These are phyloP conservation scores for Centropyge bicolor DNA, from an alignment of 2,797 vertebrate species.

Conservation along the genomic window DNA sequence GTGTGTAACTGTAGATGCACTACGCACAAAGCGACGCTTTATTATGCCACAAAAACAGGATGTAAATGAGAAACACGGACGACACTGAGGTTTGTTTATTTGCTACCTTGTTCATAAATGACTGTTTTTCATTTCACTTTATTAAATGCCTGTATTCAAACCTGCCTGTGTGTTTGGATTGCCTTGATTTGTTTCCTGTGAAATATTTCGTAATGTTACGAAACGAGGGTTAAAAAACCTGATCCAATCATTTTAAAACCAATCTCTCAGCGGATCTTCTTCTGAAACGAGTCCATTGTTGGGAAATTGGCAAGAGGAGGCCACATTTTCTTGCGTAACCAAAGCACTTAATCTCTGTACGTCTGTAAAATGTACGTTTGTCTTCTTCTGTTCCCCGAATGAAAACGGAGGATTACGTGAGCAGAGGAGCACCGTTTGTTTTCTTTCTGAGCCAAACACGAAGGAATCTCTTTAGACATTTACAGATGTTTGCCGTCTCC, in stretches of 20 bases:
- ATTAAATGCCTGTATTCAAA: slow-evolving; percentile 79
- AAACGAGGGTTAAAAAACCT: neutral
- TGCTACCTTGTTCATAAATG: slow-evolving; percentile 59
- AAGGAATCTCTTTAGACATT: slow-evolving; percentile 41
- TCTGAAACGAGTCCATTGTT: slow-evolving; percentile 53
- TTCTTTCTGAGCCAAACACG: neutral
- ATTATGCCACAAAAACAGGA: slow-evolving; percentile 37
- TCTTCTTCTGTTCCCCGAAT: neutral
- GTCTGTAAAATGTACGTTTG: slow-evolving; percentile 6
- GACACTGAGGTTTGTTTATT: slow-evolving; percentile 46
- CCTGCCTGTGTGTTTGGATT: slow-evolving; percentile 21
- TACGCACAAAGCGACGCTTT: slow-evolving; percentile 48
- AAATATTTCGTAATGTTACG: slow-evolving; percentile 6
- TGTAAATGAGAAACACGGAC: slow-evolving; percentile 40
- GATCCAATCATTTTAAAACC: slow-evolving; percentile 49
- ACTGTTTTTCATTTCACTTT: slow-evolving; percentile 66
- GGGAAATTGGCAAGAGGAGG: slow-evolving; percentile 38
- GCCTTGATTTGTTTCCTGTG: slow-evolving; percentile 18
- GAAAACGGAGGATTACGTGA: slow-evolving; percentile 40
- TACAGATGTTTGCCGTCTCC: slow-evolving; percentile 7
- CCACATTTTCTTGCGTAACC: slow-evolving; percentile 53
- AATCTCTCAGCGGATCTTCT: slow-evolving; percentile 41
- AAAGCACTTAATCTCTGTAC: slow-evolving; percentile 53
- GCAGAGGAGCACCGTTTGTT: slow-evolving; percentile 16
- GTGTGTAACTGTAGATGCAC: slow-evolving; percentile 54